Percentiles rank a stretch among this genome's conserved stretches.
Evolutionary conservation across 1,140 invertebrate species (phyloP).

Genomic region (Capitella teleta): DNA sequence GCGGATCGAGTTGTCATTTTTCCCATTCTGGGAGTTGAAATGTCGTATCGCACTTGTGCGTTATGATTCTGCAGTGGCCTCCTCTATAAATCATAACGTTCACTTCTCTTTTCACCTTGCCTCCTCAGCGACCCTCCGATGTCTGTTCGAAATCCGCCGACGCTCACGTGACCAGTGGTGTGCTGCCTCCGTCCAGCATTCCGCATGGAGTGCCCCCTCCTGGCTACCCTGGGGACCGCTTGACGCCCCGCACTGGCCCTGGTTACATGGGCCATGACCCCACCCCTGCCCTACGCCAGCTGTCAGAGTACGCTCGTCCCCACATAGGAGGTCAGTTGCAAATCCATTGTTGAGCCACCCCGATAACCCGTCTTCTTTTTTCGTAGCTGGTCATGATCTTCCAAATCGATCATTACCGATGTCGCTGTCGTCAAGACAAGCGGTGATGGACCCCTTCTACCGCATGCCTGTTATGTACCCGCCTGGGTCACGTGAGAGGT

Average conservation of each 20-base stretch:
- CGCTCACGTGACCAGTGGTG: constrained; percentile 33
- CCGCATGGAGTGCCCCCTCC: constrained; percentile 49
- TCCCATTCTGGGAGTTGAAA: too few relatives aligned
- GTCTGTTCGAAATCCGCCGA: too few relatives aligned
- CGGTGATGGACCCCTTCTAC: constrained; percentile 54
- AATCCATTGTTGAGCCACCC: neutral
- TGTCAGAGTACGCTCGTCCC: constrained; percentile 48
- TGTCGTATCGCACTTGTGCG: too few relatives aligned
- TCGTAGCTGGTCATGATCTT: neutral
- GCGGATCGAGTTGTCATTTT: too few relatives aligned
- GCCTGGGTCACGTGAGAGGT: constrained; percentile 56
- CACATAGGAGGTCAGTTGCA: constrained; percentile 18
- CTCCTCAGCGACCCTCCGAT: too few relatives aligned
- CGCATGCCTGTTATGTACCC: constrained; percentile 42
- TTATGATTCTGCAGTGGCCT: too few relatives aligned
- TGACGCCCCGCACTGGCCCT: constrained; percentile 48
- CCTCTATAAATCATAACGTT: too few relatives aligned
- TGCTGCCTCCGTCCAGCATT: too few relatives aligned
- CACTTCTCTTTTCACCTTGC: too few relatives aligned
- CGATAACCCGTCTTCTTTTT: neutral
- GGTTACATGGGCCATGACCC: constrained; percentile 45
- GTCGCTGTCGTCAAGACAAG: too few relatives aligned
- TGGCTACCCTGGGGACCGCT: constrained; percentile 61
- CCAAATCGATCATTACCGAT: constrained; percentile 7
- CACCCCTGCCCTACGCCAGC: constrained; percentile 78